Evolutionary conservation across 2,797 vertebrate genomes (phyloP), one percentile per base, ranked within the genome.

Genomic region (Eurystomus glaucurus): DNA sequence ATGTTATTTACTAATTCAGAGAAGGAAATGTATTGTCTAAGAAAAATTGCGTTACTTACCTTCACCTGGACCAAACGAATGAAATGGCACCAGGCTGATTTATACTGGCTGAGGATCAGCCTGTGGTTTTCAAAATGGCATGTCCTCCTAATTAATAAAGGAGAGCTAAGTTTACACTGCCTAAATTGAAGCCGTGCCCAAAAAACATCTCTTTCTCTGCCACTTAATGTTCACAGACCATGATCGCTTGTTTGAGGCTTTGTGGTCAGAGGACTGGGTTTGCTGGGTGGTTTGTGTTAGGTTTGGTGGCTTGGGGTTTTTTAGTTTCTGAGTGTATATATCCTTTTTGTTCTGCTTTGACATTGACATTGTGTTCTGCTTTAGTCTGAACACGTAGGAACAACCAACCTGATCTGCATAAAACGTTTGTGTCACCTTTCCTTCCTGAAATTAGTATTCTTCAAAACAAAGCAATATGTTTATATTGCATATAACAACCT

Each of bases 391-490:
- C 85, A 95, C 92, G 83, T 93, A 96, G 92, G 90, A 96, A 37
- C 43, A 75, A 89, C 14, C 60, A 92, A 75, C 77, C 88, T 52
- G 37, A 77, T 78, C 92, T 91, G 61, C 66, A 81, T 94, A 78
- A 93, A 88, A 93, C 82, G 75, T 88, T 86, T 50, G 29, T 77
- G 93, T 96, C 87, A 82, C 94, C 77, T 93, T 93, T 82, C 80
- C 61, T 77, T 96, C 85, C 80, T 78, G 71, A 93, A 97, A 97
- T 98, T 83, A 95, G 86, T 92, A 96, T 97, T 97, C 97, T 85
- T 96, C 91, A 81, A 90, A 97, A 82, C 88, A 82, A 92, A 65
- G 60, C 89, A 62, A n/a, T 89, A 71, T 93, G 61, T 94, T 97
- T 95, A 65, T 93, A 77, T 84, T 54, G 78, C 87, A 83, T 85